Conservation (phyloP, 2,797 vertebrate genomes). For the Otolemur crassicaudatus region DNA sequence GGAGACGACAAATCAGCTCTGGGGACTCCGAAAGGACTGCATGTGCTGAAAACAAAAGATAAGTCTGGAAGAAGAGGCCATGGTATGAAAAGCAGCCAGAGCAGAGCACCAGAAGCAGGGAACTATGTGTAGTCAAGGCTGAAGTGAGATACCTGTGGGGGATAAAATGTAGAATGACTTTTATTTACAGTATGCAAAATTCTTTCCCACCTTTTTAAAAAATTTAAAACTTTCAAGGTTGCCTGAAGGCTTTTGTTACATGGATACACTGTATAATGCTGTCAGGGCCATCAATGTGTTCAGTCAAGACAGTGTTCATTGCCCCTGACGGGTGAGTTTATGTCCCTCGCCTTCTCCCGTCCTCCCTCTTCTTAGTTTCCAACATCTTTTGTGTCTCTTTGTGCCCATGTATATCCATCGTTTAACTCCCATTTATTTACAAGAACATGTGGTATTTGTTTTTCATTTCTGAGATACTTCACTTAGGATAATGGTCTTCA, state of each 20-base stretch:
- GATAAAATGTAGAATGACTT: background rate
- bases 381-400: background rate
- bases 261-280: background rate
- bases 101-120: background rate
- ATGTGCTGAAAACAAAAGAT: background rate
- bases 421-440: background rate
- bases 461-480: background rate
- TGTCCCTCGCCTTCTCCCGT: background rate
- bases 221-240: background rate
- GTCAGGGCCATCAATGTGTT: background rate
- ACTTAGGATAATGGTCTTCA: background rate
- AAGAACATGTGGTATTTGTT: background rate
- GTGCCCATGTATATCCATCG: background rate
- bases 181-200: background rate
- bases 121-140: background rate
- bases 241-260: background rate
- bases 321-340: background rate
- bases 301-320: background rate
- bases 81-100: background rate
- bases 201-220: background rate
- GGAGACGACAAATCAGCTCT: background rate
- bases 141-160: background rate
- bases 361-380: background rate
- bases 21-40: background rate
- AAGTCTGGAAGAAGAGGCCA: background rate